phyloP scores from a whole-genome alignment of 2,888 invertebrate species.

The Dorcus hopei region DNA sequence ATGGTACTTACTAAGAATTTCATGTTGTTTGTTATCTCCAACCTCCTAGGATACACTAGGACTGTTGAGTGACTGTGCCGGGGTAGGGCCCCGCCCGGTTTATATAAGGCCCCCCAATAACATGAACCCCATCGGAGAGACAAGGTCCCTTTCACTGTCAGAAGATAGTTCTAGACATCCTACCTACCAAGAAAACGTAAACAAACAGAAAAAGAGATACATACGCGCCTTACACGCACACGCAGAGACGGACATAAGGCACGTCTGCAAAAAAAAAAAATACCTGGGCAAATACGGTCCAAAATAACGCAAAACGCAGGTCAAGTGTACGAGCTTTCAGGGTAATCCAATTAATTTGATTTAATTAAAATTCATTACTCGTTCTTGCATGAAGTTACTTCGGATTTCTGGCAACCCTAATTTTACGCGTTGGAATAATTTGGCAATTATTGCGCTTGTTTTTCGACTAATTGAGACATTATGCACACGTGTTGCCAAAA shows the following conservation, averaged over 20 bases:
- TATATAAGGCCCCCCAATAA: constrained; percentile 43
- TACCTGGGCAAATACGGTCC: background rate
- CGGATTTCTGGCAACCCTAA: no score
- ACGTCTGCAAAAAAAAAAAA: background rate
- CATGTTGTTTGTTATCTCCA: constrained; percentile 37
- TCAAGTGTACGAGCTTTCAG: background rate
- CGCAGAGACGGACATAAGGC: background rate
- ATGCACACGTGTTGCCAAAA: no score
- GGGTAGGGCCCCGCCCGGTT: constrained; percentile 33
- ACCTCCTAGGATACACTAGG: constrained; percentile 46
- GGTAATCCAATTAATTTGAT: background rate
- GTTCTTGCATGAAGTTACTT: no score
- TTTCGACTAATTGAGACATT: no score
- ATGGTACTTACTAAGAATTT: constrained; percentile 43
- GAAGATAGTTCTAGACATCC: constrained; percentile 24
- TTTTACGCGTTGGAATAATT: no score
- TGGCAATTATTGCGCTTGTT: no score
- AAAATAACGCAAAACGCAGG: constrained; percentile 5
- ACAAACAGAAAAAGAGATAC: constrained; percentile 1
- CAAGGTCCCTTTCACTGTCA: constrained; percentile 48
- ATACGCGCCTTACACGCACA: background rate
- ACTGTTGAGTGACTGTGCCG: constrained; percentile 44
- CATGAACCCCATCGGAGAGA: constrained; percentile 38
- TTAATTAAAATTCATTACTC: no score
- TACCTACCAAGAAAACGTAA: constrained; percentile 7